Percentiles rank a stretch among this genome's conserved stretches.
Evolutionary conservation across 2,113 vertebrate genomes (phyloP).

Genomic region (Trichechus manatus): DNA sequence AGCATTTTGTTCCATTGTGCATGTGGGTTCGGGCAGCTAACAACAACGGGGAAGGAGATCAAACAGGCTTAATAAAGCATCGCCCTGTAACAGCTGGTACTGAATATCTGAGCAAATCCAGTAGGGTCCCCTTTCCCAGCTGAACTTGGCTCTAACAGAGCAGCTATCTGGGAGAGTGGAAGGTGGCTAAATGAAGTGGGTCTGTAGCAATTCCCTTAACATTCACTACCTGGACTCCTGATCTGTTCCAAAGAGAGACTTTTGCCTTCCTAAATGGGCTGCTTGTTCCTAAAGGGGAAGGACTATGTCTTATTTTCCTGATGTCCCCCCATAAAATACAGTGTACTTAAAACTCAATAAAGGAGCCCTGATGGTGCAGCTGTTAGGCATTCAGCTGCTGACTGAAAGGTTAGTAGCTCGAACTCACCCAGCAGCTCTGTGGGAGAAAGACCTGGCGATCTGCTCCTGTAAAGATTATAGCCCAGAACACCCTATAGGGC

Average conservation of each 20-base stretch:
- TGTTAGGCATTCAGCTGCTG: neutral
- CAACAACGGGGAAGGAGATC: neutral
- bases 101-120: neutral
- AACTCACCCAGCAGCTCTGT: neutral
- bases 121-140: neutral
- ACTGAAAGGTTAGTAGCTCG: neutral
- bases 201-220: neutral
- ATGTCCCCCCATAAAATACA: rapidly evolving
- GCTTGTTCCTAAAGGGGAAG: neutral
- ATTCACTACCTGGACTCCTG: neutral
- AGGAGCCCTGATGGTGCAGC: no score
- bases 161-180: neutral
- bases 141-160: neutral
- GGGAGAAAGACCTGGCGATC: no score
- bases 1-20: neutral
- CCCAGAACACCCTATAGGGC: neutral
- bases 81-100: no score
- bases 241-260: neutral
- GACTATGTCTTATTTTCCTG: neutral
- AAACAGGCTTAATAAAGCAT: neutral
- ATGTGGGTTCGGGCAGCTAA: neutral
- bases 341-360: neutral
- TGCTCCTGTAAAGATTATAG: no score
- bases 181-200: neutral
- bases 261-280: neutral